Base-by-base conservation (phyloP, 2,888 invertebrate genomes). In the Eilema depressum region DNA sequence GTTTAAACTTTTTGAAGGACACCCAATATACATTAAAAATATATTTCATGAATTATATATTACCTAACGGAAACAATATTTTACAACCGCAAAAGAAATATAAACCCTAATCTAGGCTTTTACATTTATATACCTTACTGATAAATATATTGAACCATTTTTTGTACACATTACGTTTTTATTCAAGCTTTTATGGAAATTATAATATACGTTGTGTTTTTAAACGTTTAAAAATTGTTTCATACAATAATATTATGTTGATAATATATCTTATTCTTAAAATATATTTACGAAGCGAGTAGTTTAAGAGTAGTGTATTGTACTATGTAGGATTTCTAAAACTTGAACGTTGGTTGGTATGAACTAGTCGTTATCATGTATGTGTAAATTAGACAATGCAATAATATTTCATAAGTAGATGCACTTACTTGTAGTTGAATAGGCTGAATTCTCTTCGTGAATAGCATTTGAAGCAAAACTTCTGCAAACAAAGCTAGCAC, bases 371-470 rank as follows among this genome's bases (percentile, higher is more conserved):
- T 91, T 89, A 89, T 79, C 82, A 78, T 82, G 85, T 87, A 82
- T 75, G 68, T 79, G 71, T 79, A 73, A 86, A 87, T 88, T 94
- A 93, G 92, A 84, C 81, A 89, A 92, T 88, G 95, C 95, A 95
- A 95, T 95, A 94, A 94, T 95, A 93, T 90, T 91, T 92, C 82
- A 87, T 94, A 93, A 93, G 94, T 94, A 94, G 94, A 82, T 92
- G 94, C 94, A 94, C 94, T 85, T 84, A 88, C 85, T 89, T 83
- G 87, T 93, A 93, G 90, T 71, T 73, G 76, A 80, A 77, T 83
- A 86, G 83, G 81, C 78, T 86, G 85, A 84, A 85, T 83, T 83
- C 79, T 88, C 85, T 88, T 86, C 77, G 37, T 72, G 75, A 69
- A 71, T 74, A 69, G 69, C 28, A 75, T 73, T 77, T 67, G 66